Conservation (phyloP, 2,113 vertebrate genomes). For the Pithys albifrons region DNA sequence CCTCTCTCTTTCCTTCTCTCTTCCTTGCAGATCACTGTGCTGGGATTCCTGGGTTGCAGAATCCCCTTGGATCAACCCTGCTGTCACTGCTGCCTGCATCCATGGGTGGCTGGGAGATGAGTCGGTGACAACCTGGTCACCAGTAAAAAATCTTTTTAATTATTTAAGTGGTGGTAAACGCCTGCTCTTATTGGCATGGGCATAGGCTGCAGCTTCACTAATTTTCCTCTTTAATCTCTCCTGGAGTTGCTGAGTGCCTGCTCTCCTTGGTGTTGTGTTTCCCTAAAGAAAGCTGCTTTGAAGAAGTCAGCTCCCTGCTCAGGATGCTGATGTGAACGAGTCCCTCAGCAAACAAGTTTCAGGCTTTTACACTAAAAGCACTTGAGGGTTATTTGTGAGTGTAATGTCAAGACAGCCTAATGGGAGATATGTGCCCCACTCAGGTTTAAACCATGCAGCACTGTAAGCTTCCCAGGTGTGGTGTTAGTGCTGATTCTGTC, state of each 20-base stretch:
- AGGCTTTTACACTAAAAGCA: conserved; percentile 65
- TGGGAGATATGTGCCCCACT: background rate
- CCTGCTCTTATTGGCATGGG: conserved; percentile 53
- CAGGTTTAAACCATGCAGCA: background rate
- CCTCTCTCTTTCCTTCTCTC: background rate
- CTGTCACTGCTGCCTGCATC: background rate
- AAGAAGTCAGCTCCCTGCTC: conserved; percentile 28
- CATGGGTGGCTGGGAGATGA: background rate
- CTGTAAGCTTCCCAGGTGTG: background rate
- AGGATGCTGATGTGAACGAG: background rate
- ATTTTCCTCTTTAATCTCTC: conserved; percentile 65
- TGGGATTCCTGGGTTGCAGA: background rate
- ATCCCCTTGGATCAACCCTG: background rate
- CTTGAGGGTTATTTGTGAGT: conserved; percentile 42
- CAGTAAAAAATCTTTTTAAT: conserved; percentile 66
- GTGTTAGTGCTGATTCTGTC: background rate
- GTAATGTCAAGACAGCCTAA: conserved; percentile 19
- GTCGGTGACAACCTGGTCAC: conserved; percentile 42
- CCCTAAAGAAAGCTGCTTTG: conserved; percentile 62
- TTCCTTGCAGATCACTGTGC: background rate
- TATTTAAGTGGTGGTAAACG: conserved; percentile 49
- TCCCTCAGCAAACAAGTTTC: conserved; percentile 53
- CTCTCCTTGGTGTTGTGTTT: conserved; percentile 53
- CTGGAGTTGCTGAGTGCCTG: conserved; percentile 45
- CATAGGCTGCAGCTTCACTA: conserved; percentile 59